Evolutionary conservation across 2,113 vertebrate species (phyloP).

Genomic region (Hemiprocne comata): DNA sequence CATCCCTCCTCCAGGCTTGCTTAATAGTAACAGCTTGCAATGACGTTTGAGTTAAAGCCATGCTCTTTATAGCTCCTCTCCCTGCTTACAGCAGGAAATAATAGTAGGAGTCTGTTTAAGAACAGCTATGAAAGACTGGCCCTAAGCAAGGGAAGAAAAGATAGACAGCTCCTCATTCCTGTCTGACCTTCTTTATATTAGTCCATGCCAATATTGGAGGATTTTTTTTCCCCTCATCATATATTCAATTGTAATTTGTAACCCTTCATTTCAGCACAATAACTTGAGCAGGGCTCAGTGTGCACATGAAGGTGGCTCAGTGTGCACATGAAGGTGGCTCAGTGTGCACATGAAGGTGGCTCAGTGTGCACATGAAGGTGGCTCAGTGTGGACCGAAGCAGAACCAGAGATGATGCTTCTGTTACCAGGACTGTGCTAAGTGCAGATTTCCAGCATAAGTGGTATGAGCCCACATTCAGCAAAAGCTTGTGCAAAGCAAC

Average conservation of each 20-base stretch:
- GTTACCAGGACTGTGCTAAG: background rate
- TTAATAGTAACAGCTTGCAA: background rate
- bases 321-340: background rate
- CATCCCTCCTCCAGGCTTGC: background rate
- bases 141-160: background rate
- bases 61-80: background rate
- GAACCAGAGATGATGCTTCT: background rate
- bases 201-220: background rate
- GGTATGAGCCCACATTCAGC: background rate
- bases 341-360: background rate
- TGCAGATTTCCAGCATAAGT: background rate
- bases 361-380: background rate
- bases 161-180: background rate
- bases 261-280: background rate
- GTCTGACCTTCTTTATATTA: background rate
- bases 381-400: no score
- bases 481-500: background rate
- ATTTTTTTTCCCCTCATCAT: background rate
- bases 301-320: background rate
- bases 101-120: background rate
- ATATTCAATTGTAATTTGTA: background rate
- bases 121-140: background rate
- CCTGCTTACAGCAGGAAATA: slow-evolving; percentile 5
- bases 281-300: background rate
- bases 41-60: slow-evolving; percentile 58